A percentile compares a stretch with the other conserved stretches of the same genome.
phyloP scores from a whole-genome alignment of 2,888 invertebrate species.

The Hirtodrosophila trivittata region DNA sequence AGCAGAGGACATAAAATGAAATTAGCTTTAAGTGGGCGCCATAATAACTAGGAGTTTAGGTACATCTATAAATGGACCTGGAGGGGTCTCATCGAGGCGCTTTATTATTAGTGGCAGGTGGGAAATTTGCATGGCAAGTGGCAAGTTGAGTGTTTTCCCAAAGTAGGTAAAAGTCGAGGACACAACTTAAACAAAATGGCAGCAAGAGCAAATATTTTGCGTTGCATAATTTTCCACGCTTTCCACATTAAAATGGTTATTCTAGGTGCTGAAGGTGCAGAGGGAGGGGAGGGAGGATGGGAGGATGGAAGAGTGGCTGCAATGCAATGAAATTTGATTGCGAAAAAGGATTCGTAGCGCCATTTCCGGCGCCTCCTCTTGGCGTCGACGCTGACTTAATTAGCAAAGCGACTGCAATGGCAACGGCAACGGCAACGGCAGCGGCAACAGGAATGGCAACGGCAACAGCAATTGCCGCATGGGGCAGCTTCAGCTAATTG shows the following conservation, averaged over 20 bases:
- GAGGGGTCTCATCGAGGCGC: conserved; percentile 15
- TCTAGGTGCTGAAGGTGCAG: not conserved
- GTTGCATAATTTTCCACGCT: conserved; percentile 65
- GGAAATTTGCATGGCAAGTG: conserved; percentile 35
- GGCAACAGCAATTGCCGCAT: conserved; percentile 11
- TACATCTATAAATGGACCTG: conserved; percentile 27
- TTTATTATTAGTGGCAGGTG: conserved; percentile 55
- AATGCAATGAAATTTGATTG: conserved; percentile 71
- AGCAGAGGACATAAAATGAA: conserved; percentile 34
- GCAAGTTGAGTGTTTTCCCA: conserved; percentile 41
- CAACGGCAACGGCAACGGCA: conserved; percentile 3
- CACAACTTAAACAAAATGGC: conserved; percentile 59
- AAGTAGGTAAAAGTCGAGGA: conserved; percentile 36
- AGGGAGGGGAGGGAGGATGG: not conserved
- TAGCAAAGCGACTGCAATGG: conserved; percentile 42
- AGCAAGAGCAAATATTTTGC: conserved; percentile 60
- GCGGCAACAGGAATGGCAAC: conserved; percentile 2
- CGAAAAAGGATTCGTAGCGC: conserved; percentile 58
- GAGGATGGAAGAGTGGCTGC: not conserved
- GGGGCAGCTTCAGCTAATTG: conserved; percentile 54
- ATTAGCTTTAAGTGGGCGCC: conserved; percentile 22
- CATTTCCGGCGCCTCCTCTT: conserved; percentile 61
- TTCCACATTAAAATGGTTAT: conserved; percentile 56
- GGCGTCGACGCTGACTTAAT: conserved; percentile 67
- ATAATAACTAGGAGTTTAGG: conserved; percentile 20